Conservation (phyloP, 2,113 vertebrate genomes). For the Capricornis sumatraensis region DNA sequence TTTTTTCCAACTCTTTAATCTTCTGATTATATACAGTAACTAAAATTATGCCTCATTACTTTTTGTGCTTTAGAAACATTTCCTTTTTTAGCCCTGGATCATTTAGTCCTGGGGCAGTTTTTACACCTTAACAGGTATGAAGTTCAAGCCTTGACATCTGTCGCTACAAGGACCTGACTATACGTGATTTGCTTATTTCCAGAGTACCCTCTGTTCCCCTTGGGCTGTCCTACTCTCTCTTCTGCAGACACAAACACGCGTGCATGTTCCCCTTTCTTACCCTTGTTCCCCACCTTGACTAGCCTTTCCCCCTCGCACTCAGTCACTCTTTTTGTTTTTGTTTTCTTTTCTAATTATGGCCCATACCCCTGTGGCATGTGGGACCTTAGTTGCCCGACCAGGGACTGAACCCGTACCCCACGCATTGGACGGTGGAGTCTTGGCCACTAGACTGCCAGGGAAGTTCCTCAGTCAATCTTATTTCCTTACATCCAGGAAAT, state of each 20-base stretch:
- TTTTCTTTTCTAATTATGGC: not conserved
- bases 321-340: not conserved
- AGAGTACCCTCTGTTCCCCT: rapidly evolving
- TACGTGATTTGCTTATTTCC: not conserved
- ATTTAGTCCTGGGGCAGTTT: not conserved
- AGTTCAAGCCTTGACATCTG: not conserved
- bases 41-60: not conserved
- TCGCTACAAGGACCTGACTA: not conserved
- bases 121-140: slow-evolving; percentile 6
- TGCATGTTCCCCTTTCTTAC: not conserved
- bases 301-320: rapidly evolving
- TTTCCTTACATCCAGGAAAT: not conserved
- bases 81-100: not conserved
- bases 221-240: not conserved
- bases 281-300: not conserved
- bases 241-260: not conserved
- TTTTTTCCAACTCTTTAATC: slow-evolving; percentile 6
- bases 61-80: not conserved
- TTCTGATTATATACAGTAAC: not conserved
- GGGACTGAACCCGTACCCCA: not conserved
- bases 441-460: not conserved
- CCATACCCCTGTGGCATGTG: not conserved
- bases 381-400: not conserved
- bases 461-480: not conserved
- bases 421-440: not conserved